Evolutionary conservation across 2,113 vertebrate genomes (phyloP), one percentile per base, ranked within the genome.

Genomic region (Xenotilapia longispinis): DNA sequence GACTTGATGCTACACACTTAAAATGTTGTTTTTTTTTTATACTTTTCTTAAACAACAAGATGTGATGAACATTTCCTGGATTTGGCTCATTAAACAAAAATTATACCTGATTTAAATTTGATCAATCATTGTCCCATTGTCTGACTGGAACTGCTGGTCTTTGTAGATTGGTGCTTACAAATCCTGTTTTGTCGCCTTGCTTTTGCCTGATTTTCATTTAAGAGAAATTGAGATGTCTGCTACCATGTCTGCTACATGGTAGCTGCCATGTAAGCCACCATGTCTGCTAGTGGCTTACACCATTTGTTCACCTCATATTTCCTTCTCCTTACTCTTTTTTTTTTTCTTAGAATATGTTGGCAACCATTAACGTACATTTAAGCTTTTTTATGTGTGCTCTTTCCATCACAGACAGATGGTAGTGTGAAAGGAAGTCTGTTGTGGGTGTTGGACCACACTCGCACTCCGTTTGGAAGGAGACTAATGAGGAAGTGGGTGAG

Each of bases 361-460:
- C 23, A 33, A 13, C 10, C 5, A n/a, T 9, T 47, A 19, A 38
- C 17, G 23, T 28, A 9, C 11, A 11, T 19, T 33, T 54, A 3
- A 80, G 11, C 6, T 80, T 80, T 4, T 88, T 23, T 86, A 53
- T 88, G 23, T 83, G 82, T 83, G 82, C 88, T 63, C 51, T 65
- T 79, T 84, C 86, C 10, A 53, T 91, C 88, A 36, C 85, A 99
- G 99, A 98, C 98, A 70, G 97, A 99, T 89, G 94, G 96, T 87
- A 96, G 97, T 88, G 95, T 95, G 83, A 98, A 94, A 93, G 98
- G 98, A 85, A 99, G 98, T 94, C 95, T 99, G 15, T 87, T 99
- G 70, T 99, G 98, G 98, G 97, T 99, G 87, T 94, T 99, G 95
- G 97, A 99, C 94, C 98, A 98, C 90, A 98, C 98, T 13, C 97